These are phyloP conservation scores for Myotis brandtii DNA, from an alignment of 2,113 vertebrate species.

Conservation along the genomic window DNA sequence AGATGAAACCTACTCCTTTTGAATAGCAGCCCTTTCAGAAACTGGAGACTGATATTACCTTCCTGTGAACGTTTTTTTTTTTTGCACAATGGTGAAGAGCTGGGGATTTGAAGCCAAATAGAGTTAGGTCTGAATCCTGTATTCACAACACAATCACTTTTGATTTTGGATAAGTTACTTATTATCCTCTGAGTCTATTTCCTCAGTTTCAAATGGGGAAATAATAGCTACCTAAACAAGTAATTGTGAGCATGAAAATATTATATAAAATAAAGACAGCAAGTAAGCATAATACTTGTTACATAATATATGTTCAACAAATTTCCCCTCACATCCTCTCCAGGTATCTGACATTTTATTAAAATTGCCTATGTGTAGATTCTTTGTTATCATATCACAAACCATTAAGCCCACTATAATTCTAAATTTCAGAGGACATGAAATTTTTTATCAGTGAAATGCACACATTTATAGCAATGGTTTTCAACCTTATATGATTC, in stretches of 20 bases:
- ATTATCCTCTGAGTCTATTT: background rate
- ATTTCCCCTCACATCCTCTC: background rate
- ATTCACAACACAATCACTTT: background rate
- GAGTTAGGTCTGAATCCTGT: background rate
- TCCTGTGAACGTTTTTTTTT: background rate
- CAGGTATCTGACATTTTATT: background rate
- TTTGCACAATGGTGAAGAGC: background rate
- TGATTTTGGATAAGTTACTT: background rate
- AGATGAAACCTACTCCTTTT: background rate
- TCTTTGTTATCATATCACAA: background rate
- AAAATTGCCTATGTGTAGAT: background rate
- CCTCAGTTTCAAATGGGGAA: background rate
- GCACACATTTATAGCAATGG: background rate
- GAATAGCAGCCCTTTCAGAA: background rate
- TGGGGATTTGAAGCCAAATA: background rate
- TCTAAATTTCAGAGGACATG: background rate
- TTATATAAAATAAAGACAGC: background rate
- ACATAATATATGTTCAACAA: background rate
- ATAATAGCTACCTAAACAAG: background rate
- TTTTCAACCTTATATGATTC: background rate
- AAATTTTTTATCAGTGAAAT: background rate
- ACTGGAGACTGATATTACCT: background rate
- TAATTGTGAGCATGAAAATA: background rate
- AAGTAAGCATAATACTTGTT: background rate
- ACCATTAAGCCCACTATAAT: background rate